Evolutionary conservation across 2,113 vertebrate species (phyloP).

Genomic region (Phrynosoma platyrhinos): DNA sequence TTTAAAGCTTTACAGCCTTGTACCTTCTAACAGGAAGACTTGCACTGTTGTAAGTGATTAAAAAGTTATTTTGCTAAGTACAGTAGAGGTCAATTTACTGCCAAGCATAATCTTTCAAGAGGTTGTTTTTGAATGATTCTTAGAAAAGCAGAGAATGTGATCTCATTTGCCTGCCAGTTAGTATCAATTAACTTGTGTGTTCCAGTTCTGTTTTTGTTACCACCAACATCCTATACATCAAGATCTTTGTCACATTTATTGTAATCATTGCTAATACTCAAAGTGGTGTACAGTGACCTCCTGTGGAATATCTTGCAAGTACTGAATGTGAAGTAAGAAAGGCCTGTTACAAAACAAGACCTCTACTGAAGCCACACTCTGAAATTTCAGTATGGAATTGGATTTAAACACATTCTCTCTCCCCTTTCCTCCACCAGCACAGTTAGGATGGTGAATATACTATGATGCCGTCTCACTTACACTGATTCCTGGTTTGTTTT

Average conservation of each 20-base stretch:
- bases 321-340: not conserved
- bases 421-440: not conserved
- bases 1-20: not conserved
- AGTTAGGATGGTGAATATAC: not conserved
- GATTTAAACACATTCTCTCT: not conserved
- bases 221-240: slow-evolving; percentile 14
- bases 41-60: not conserved
- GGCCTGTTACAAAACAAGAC: rapidly evolving
- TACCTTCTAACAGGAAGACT: not conserved
- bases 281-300: slow-evolving; percentile 64
- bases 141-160: rapidly evolving
- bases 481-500: not conserved
- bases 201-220: not conserved
- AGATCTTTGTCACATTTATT: not conserved
- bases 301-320: slow-evolving; percentile 53
- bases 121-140: not conserved
- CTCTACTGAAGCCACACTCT: not conserved
- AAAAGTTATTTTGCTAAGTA: too few relatives aligned
- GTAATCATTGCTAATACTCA: not conserved
- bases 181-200: not conserved
- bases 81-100: not conserved
- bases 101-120: not conserved
- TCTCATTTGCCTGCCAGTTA: not conserved
- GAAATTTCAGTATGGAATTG: not conserved
- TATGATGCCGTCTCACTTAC: not conserved